Conservation (phyloP, 2,888 invertebrate species). For the Eumerus sabulonum region DNA sequence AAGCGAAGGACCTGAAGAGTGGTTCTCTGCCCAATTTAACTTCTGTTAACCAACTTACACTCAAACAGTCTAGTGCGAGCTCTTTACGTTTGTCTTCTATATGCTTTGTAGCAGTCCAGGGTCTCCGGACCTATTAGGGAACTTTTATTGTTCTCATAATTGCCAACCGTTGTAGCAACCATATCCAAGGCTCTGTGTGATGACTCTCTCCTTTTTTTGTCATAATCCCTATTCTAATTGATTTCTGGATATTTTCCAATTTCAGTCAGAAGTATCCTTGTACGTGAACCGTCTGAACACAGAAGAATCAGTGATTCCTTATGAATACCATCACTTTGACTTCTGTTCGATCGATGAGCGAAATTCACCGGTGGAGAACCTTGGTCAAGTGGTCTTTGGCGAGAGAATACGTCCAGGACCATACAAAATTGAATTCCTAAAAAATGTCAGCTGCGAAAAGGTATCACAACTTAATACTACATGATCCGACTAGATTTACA, state of each 20-base stretch:
- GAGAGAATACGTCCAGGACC: constrained; percentile 97
- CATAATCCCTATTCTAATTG: not conserved
- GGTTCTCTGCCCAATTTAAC: too few relatives aligned
- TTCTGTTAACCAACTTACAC: too few relatives aligned
- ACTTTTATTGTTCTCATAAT: too few relatives aligned
- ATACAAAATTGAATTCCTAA: constrained; percentile 92
- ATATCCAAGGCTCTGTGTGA: too few relatives aligned
- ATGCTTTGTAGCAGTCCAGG: too few relatives aligned
- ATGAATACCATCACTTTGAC: constrained; percentile 98
- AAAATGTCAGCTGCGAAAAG: constrained; percentile 83
- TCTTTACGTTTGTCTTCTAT: too few relatives aligned
- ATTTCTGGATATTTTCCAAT: constrained; percentile 76
- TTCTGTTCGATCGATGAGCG: constrained; percentile 90
- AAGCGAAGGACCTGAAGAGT: too few relatives aligned
- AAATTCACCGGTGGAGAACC: constrained; percentile 96
- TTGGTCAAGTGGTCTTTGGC: constrained; percentile 99
- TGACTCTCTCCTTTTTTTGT: too few relatives aligned
- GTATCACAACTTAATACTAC: constrained; percentile 71
- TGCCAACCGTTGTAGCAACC: too few relatives aligned
- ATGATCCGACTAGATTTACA: constrained; percentile 1
- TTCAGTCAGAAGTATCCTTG: constrained; percentile 91
- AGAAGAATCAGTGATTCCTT: constrained; percentile 98
- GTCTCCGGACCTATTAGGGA: too few relatives aligned
- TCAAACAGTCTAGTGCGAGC: too few relatives aligned
- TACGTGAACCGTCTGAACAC: constrained; percentile 98